phyloP scores from a whole-genome alignment of 1,140 invertebrate species.

The Apolygus lucorum region DNA sequence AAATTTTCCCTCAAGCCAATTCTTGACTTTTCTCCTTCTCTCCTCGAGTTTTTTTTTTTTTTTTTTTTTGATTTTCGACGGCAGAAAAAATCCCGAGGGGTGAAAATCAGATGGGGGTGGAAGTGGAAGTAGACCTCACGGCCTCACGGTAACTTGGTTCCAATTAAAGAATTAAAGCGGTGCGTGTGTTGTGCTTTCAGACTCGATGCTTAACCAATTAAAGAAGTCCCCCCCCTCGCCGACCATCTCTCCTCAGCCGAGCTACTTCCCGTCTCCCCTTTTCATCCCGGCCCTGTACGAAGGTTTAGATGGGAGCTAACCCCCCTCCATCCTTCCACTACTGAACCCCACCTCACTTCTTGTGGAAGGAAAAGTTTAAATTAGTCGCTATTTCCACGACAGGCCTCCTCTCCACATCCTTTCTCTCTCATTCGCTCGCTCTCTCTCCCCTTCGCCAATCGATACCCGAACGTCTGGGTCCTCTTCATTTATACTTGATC shows the following conservation, averaged over 20 bases:
- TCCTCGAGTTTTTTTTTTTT: too few species aligned
- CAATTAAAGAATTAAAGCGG: conserved; percentile 24
- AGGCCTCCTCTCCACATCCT: background rate
- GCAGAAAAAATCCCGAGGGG: too few species aligned
- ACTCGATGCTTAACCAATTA: conserved; percentile 22
- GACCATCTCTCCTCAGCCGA: background rate
- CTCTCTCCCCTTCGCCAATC: background rate
- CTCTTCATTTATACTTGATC: conserved; percentile 14
- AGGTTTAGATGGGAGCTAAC: conserved; percentile 7
- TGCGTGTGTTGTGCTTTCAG: conserved; percentile 23
- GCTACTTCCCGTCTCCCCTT: background rate
- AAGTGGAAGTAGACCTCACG: background rate
- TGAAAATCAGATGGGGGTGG: background rate
- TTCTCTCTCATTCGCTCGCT: background rate
- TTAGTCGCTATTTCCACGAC: conserved; percentile 20
- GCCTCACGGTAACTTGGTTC: conserved; percentile 21
- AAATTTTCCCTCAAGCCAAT: too few species aligned
- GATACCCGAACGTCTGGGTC: conserved; percentile 11
- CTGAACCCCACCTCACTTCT: background rate
- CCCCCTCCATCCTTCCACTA: background rate
- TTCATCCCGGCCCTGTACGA: background rate
- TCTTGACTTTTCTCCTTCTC: too few species aligned
- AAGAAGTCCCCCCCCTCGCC: conserved; percentile 12
- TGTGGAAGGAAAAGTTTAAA: conserved; percentile 23
- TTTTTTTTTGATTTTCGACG: too few species aligned